These are phyloP conservation scores for Brachypteracias leptosomus DNA, from an alignment of 2,113 vertebrate genomes.

Conservation along the genomic window DNA sequence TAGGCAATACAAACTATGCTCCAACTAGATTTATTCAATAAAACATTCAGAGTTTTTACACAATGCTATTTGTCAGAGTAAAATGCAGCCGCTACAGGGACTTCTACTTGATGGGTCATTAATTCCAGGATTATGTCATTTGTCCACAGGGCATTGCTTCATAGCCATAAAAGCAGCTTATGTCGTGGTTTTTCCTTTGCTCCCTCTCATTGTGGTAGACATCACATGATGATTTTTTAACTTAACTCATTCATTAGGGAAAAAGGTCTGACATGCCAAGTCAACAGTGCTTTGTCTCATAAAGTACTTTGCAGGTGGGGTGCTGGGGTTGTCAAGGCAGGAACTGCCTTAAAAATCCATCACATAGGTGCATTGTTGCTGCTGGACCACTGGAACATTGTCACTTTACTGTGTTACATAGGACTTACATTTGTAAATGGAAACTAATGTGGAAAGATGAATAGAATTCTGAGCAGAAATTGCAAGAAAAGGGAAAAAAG, in stretches of 20 bases:
- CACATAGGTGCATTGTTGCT: not conserved
- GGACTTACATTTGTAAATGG: not conserved
- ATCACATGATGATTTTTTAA: not conserved
- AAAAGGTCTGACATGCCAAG: not conserved
- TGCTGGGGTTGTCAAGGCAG: not conserved
- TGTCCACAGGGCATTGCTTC: not conserved
- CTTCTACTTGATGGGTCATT: not conserved
- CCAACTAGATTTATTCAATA: not conserved
- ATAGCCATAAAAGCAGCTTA: not conserved
- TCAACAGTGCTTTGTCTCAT: not conserved
- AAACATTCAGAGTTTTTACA: not conserved
- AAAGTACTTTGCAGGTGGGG: not conserved
- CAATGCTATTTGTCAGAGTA: not conserved
- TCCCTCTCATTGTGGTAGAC: not conserved
- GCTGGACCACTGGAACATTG: not conserved
- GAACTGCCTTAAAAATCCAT: not conserved
- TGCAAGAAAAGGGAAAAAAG: not conserved
- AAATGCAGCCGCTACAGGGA: not conserved
- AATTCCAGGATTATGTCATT: not conserved
- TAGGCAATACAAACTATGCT: not conserved
- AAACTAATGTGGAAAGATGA: not conserved
- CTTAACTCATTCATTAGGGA: not conserved
- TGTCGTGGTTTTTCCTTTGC: not conserved
- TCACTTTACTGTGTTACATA: rapidly evolving
- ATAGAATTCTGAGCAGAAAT: not conserved